Base-by-base conservation (phyloP, 2,888 invertebrate species). In the Diarsia rubi region DNA sequence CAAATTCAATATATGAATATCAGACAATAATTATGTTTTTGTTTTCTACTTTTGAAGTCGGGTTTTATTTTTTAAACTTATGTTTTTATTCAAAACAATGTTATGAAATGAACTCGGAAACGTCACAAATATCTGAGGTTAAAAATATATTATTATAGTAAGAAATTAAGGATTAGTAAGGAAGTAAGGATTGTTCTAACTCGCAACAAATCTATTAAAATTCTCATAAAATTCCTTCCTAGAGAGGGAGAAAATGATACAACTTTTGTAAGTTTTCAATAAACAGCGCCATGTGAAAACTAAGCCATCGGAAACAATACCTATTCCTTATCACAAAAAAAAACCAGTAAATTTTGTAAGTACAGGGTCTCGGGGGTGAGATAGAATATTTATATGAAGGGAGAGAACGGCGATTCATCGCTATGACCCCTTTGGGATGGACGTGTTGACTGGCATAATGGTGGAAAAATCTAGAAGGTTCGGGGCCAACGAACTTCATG, bases 331-430 rank as follows among this genome's bases (percentile, higher is more conserved):
- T 64, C 37, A 64, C 63, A 59, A 62, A 54, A 54, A 57, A 69
- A 63, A 31, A 69, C 27, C n/a, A 52, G 44, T 52, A 69, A 59
- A 47, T 44, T 45, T 21, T 59, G 8, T 49, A 42, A 44, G 44
- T 69, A 63, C 37, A 37, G 68, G 47, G 62, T 63, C 83, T 71
- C 82, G 12, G 16, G 69, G 44, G 83, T 49, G 63, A 59, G 19
- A 83, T 85, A 71, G 85, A 71, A 75, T 83, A 83, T 85, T 85
- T 69, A 62, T 74, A 83, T 75, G 73, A 69, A 86, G 45, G 78
- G 69, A 57, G 64, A 27, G 70, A 69, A 42, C 45, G 69, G 66
- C 64, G 52, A 83, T 85, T 85, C 71, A 42, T 64, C 14, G 27
- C 42, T 49, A 83, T 63, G 49, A 19, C 59, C 60, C 83, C 79